Conservation (phyloP, 2,888 invertebrate genomes). For the Drosophila limbata region DNA sequence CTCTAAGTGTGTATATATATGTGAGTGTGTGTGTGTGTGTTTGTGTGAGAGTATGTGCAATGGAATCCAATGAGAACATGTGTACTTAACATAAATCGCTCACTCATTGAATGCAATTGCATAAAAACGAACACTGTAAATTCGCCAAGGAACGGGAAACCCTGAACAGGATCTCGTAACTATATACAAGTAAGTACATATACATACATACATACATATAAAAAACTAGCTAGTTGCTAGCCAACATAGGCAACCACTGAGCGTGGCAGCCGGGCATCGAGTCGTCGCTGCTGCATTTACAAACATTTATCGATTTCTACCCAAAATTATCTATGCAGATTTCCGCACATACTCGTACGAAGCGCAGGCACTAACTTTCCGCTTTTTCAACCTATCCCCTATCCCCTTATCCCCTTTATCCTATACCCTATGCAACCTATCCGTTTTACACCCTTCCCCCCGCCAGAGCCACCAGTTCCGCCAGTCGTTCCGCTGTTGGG, state of each 20-base stretch:
- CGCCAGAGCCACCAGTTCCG: slow-evolving; percentile 1
- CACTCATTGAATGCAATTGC: slow-evolving; percentile 80
- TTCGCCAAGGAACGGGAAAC: slow-evolving; percentile 38
- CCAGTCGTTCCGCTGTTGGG: slow-evolving; percentile 37
- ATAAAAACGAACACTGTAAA: slow-evolving; percentile 66
- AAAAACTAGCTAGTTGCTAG: slow-evolving; percentile 21
- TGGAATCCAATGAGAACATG: slow-evolving; percentile 79
- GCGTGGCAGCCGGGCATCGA: slow-evolving; percentile 29
- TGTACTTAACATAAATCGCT: slow-evolving; percentile 80
- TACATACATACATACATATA: background rate
- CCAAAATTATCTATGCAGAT: slow-evolving; percentile 75
- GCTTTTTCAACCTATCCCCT: background rate
- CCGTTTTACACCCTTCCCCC: slow-evolving; percentile 1
- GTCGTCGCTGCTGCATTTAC: slow-evolving; percentile 55
- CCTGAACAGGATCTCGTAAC: slow-evolving; percentile 17
- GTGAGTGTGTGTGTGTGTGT: slow-evolving; percentile 17
- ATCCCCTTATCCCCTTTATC: background rate
- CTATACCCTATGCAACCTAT: background rate
- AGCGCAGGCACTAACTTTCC: slow-evolving; percentile 61
- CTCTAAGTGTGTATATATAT: slow-evolving; percentile 2
- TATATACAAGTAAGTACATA: background rate
- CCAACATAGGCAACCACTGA: slow-evolving; percentile 6
- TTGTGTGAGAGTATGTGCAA: slow-evolving; percentile 50
- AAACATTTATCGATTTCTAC: slow-evolving; percentile 74
- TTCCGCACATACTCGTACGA: slow-evolving; percentile 51